These are phyloP conservation scores for Sprattus sprattus DNA, from an alignment of 2,113 vertebrate genomes.

Conservation along the genomic window DNA sequence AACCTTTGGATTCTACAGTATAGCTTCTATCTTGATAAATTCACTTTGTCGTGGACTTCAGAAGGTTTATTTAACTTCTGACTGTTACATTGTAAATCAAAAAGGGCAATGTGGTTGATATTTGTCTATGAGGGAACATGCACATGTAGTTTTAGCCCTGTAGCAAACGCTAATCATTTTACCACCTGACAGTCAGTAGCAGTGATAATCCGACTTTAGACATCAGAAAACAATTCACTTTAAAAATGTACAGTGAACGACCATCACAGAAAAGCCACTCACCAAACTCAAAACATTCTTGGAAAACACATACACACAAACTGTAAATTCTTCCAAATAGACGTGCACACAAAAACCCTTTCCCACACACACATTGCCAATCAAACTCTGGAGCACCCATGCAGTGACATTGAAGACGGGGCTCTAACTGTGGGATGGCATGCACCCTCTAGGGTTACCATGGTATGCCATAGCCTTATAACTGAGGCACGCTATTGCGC, in stretches of 20 bases:
- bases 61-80: not conserved
- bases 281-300: not conserved
- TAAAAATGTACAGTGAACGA: not conserved
- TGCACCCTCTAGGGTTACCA: slow-evolving; percentile 28
- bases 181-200: not conserved
- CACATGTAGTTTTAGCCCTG: not conserved
- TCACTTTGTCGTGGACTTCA: not conserved
- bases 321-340: not conserved
- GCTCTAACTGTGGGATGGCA: not conserved
- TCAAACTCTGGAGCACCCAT: not conserved
- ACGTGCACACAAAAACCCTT: not conserved
- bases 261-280: not conserved
- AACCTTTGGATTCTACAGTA: not conserved
- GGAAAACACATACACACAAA: not conserved
- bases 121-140: not conserved
- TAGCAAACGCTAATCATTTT: not conserved
- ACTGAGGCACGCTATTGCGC: not conserved
- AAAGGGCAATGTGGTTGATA: not conserved
- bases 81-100: not conserved
- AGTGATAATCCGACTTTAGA: not conserved
- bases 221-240: not conserved
- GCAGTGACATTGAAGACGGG: not conserved
- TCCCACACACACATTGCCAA: slow-evolving; percentile 8
- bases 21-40: not conserved
- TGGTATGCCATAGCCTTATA: not conserved